Evolutionary conservation across 2,113 vertebrate species (phyloP).

Genomic region (Pedionomus torquatus): DNA sequence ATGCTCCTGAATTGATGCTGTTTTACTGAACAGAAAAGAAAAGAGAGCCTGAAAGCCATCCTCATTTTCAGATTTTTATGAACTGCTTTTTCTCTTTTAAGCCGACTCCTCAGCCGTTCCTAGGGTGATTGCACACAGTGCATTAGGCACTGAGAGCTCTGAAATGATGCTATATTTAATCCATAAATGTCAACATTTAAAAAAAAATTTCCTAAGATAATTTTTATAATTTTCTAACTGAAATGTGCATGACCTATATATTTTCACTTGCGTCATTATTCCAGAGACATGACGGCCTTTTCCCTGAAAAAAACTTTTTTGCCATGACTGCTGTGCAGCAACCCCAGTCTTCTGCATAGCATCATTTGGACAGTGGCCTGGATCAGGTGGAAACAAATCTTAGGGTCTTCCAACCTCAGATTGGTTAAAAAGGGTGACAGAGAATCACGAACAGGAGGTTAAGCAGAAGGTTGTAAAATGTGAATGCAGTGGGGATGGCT

Average conservation of each 20-base stretch:
- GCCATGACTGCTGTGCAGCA: accelerated
- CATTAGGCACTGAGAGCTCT: neutral
- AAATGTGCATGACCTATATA: neutral
- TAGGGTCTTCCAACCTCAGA: neutral
- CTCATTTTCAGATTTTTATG: neutral
- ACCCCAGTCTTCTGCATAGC: neutral
- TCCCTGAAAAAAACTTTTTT: neutral
- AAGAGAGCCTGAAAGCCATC: neutral
- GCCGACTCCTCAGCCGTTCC: neutral
- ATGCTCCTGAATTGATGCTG: neutral
- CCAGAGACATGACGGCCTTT: neutral
- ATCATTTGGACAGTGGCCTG: neutral
- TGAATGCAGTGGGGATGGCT: accelerated
- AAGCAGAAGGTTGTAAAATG: neutral
- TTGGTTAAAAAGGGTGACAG: neutral
- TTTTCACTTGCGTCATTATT: neutral
- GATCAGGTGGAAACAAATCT: neutral
- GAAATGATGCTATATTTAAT: neutral
- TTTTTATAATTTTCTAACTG: neutral
- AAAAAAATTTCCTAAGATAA: neutral
- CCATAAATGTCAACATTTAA: neutral
- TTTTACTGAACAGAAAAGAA: neutral
- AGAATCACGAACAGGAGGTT: neutral
- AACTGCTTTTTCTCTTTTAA: neutral
- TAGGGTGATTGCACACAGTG: neutral